Evolutionary conservation across 2,113 vertebrate species (phyloP).

Genomic region (Stigmatopora nigra): DNA sequence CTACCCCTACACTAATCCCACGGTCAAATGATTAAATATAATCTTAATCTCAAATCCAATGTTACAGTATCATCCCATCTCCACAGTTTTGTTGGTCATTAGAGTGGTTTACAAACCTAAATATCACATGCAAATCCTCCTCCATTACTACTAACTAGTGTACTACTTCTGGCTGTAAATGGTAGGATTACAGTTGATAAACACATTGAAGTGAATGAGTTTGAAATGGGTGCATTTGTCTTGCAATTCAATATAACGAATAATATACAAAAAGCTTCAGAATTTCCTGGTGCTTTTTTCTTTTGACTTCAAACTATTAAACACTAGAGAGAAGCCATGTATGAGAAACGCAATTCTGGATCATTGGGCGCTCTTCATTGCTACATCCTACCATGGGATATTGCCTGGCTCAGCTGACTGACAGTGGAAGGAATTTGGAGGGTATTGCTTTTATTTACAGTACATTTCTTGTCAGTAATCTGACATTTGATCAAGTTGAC

Average conservation of each 20-base stretch:
- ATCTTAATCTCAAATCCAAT: too few relatives aligned
- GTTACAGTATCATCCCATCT: too few relatives aligned
- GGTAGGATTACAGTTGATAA: background rate
- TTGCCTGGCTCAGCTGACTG: slow-evolving; percentile 37
- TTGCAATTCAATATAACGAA: background rate
- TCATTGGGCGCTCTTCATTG: slow-evolving; percentile 19
- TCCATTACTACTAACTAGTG: too few relatives aligned
- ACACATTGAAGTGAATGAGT: background rate
- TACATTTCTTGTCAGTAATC: slow-evolving; percentile 27
- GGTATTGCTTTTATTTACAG: slow-evolving; percentile 1
- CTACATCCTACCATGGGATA: slow-evolving; percentile 32
- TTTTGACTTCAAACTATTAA: slow-evolving; percentile 11
- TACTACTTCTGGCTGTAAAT: background rate
- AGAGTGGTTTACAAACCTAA: too few relatives aligned
- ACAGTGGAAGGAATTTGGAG: slow-evolving; percentile 28
- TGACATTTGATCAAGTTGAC: slow-evolving; percentile 3
- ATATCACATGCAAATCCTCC: too few relatives aligned
- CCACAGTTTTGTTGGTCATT: too few relatives aligned
- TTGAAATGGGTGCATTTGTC: background rate
- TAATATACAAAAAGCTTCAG: background rate
- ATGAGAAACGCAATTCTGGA: slow-evolving; percentile 21
- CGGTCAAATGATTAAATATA: too few relatives aligned
- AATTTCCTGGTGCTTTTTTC: background rate
- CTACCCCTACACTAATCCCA: too few relatives aligned
- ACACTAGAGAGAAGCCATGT: slow-evolving; percentile 12